Evolutionary conservation across 1,140 invertebrate species (phyloP).

Genomic region (Nebria ingens): DNA sequence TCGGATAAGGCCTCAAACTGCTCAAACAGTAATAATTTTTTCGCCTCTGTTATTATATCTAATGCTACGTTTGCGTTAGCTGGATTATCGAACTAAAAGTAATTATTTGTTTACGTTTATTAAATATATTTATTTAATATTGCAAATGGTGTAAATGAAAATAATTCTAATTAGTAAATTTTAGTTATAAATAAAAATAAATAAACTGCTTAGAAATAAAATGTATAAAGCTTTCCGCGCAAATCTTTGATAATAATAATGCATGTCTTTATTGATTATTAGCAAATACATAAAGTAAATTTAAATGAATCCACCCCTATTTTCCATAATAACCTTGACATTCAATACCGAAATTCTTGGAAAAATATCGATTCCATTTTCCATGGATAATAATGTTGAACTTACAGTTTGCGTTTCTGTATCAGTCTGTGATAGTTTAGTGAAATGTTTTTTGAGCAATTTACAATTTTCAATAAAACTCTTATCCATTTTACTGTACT

Average conservation of each 20-base stretch:
- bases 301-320: neutral
- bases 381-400: neutral
- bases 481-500: neutral
- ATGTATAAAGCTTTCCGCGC: too few species aligned
- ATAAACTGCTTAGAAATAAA: too few species aligned
- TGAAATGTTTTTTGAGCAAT: neutral
- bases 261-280: too few species aligned
- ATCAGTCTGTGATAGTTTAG: neutral
- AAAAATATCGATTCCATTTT: slow-evolving; percentile 3
- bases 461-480: neutral
- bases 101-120: too few species aligned
- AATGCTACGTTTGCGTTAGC: neutral
- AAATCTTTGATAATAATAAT: too few species aligned
- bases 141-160: too few species aligned
- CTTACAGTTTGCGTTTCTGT: neutral
- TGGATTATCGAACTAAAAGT: neutral
- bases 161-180: too few species aligned
- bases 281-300: too few species aligned
- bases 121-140: too few species aligned
- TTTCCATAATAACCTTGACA: neutral
- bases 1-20: neutral
- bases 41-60: neutral
- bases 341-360: slow-evolving; percentile 6
- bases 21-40: neutral
- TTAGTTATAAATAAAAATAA: too few species aligned